Evolutionary conservation across 2,113 vertebrate genomes (phyloP), one percentile per base, ranked within the genome.

Genomic region (Lasiurus borealis): DNA sequence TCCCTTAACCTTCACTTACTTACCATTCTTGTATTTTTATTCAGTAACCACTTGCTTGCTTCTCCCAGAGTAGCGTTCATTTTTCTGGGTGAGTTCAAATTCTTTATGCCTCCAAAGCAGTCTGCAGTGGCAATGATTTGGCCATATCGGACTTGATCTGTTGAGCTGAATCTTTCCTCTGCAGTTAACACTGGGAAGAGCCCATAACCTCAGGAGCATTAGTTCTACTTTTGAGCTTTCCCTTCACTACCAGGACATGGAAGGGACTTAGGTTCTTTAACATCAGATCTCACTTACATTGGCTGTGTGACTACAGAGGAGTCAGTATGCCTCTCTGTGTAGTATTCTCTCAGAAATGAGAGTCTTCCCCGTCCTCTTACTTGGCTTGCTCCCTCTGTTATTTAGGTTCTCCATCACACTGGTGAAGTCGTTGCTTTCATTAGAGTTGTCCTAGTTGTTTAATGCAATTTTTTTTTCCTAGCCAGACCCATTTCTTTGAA

Each of bases 111-210:
- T 96, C 62, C 81, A 82, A 23, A 94, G 86, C 95, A 90, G 13
- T 71, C 92, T 95, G 50, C 73, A 92, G 96, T 91, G 0, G 0
- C 34, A 91, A 93, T 84, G 82, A 6, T 83, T 88, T 96, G 77
- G 1, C 83, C 96, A 89, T 86, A 94, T 96, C 88, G 80, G 71
- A 95, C 89, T 97, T 98, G 97, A 48, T 85, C 25, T 81, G 52
- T 95, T 92, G 94, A 97, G 89, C 76, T 36, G 72, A 59, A 94
- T 97, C 84, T 96, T 29, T 13, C 72, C 36, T 97, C 40, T 96
- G 21, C 94, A 94, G 54, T 80, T 80, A 93, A 71, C 95, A 76
- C 86, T 96, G 68, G 64, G 27, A 93, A 52, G 15, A 83, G 9
- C 73, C 50, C 91, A 8, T 2, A 16, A 0, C 57, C 62, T 92